These are phyloP conservation scores for Epicauta chinensis DNA, from an alignment of 1,140 invertebrate species.

Conservation along the genomic window DNA sequence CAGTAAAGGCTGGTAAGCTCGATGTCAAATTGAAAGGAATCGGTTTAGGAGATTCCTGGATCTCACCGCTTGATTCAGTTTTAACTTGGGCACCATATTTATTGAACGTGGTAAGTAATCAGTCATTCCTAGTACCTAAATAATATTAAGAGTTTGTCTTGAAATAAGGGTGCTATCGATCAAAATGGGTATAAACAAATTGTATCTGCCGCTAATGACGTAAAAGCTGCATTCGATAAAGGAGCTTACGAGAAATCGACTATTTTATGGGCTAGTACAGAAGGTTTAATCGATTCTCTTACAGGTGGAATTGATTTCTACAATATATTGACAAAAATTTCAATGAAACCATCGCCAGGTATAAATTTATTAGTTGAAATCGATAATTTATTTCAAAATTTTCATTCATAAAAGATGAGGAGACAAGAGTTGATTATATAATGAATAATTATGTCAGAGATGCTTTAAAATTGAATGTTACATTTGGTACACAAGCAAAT, in stretches of 20 bases:
- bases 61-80: constrained; percentile 76
- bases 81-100: constrained; percentile 74
- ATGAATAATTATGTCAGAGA: constrained; percentile 67
- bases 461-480: constrained; percentile 45
- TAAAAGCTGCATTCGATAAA: constrained; percentile 47
- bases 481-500: constrained; percentile 58
- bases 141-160: too few species aligned
- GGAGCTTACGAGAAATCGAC: constrained; percentile 56
- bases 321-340: constrained; percentile 60
- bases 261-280: constrained; percentile 54
- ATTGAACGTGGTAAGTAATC: constrained; percentile 54
- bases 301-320: constrained; percentile 71
- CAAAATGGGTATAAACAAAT: constrained; percentile 51
- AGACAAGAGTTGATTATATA: constrained; percentile 45
- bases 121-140: background rate
- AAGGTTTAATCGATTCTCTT: constrained; percentile 49
- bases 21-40: constrained; percentile 69
- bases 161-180: constrained; percentile 55
- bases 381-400: constrained; percentile 1
- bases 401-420: constrained; percentile 26
- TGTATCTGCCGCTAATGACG: constrained; percentile 45
- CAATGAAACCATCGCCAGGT: too few species aligned
- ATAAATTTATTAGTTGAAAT: background rate
- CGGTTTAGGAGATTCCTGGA: constrained; percentile 80
- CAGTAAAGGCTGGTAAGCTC: constrained; percentile 56